Conservation (phyloP, 1,140 invertebrate species). For the Drosophila repleta region DNA sequence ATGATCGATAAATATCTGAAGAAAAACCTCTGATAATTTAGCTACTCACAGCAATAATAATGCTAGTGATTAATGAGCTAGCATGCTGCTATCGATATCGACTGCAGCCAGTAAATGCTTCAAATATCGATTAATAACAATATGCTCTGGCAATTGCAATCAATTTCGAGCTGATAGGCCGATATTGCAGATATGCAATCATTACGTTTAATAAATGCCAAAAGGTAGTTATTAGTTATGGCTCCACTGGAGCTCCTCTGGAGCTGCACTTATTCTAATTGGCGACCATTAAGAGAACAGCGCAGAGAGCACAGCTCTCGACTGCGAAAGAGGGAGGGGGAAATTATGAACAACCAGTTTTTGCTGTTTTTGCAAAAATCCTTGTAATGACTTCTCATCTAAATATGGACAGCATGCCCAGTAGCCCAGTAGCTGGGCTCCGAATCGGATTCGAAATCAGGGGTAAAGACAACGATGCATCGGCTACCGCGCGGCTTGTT, state of each 20-base stretch:
- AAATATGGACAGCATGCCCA: slow-evolving; percentile 62
- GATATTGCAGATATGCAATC: slow-evolving; percentile 54
- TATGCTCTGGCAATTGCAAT: slow-evolving; percentile 57
- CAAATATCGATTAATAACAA: slow-evolving; percentile 23
- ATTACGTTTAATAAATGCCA: slow-evolving; percentile 74
- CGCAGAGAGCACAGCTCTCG: too few relatives aligned
- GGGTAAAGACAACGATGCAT: slow-evolving; percentile 13
- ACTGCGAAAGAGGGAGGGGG: slow-evolving; percentile 17
- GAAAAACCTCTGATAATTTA: too few relatives aligned
- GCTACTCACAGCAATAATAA: too few relatives aligned
- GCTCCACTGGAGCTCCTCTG: slow-evolving; percentile 20
- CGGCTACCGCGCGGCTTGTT: slow-evolving; percentile 62
- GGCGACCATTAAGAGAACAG: slow-evolving; percentile 57
- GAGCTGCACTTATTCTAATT: slow-evolving; percentile 70
- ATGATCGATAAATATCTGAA: too few relatives aligned
- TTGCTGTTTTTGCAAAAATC: slow-evolving; percentile 19
- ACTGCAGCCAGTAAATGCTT: slow-evolving; percentile 27
- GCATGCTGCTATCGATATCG: slow-evolving; percentile 16
- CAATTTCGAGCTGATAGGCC: slow-evolving; percentile 53
- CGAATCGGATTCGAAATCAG: background rate
- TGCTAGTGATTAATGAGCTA: too few relatives aligned
- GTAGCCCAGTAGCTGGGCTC: slow-evolving; percentile 71
- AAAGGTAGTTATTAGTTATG: slow-evolving; percentile 63
- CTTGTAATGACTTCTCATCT: slow-evolving; percentile 39
- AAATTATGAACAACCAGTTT: slow-evolving; percentile 65